Evolutionary conservation across 2,888 invertebrate genomes (phyloP).

Genomic region (Xestia ashworthii): DNA sequence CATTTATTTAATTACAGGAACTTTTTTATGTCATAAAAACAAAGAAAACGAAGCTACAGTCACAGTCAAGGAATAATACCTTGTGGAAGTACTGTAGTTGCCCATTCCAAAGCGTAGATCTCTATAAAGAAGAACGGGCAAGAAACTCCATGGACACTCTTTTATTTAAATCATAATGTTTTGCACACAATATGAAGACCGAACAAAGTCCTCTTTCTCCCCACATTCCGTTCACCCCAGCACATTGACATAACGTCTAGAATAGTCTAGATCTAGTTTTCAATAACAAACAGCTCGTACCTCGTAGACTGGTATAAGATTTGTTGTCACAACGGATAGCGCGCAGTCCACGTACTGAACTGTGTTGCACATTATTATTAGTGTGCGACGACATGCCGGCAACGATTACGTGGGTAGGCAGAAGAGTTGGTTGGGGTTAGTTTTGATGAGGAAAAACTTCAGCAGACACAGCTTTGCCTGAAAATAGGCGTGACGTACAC

Average conservation of each 20-base stretch:
- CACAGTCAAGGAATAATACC: too few relatives aligned
- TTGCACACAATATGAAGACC: not conserved
- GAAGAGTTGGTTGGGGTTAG: conserved; percentile 34
- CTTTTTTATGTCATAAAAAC: too few relatives aligned
- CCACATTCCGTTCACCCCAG: not conserved
- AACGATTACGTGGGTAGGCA: conserved; percentile 62
- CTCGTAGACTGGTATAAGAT: conserved; percentile 57
- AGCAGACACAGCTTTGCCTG: not conserved
- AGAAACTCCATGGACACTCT: too few relatives aligned
- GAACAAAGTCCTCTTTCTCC: not conserved
- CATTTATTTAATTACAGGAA: too few relatives aligned
- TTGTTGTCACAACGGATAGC: conserved; percentile 77
- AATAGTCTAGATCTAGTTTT: conserved; percentile 61
- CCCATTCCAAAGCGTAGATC: too few relatives aligned
- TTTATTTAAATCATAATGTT: not conserved
- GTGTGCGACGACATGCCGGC: conserved; percentile 63
- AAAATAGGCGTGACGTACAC: not conserved
- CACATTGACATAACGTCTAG: conserved; percentile 33
- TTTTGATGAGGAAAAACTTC: not conserved
- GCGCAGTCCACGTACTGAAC: conserved; percentile 60
- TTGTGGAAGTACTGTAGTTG: too few relatives aligned
- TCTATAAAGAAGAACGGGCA: too few relatives aligned
- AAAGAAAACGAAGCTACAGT: too few relatives aligned
- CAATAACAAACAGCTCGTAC: conserved; percentile 66
- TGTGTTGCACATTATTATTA: conserved; percentile 78